phyloP scores from a whole-genome alignment of 2,113 vertebrate species.

The Lepidothrix coronata region DNA sequence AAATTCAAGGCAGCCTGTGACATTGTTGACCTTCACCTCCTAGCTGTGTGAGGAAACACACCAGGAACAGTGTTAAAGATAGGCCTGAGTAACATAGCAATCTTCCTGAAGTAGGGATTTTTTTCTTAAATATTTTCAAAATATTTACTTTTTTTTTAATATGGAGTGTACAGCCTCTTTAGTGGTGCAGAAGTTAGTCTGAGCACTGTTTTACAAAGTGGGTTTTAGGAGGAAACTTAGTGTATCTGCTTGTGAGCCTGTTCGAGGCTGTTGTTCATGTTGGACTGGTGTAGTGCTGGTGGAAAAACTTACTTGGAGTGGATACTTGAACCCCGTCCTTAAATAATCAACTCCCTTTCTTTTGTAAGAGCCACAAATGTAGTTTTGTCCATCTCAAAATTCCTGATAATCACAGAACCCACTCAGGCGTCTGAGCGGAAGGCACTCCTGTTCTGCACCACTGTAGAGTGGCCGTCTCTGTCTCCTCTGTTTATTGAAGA shows the following conservation, averaged over 20 bases:
- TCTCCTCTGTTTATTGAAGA: background rate
- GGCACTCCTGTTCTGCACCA: background rate
- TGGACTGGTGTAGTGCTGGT: background rate
- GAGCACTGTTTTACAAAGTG: background rate
- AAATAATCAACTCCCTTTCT: background rate
- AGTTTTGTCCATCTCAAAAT: background rate
- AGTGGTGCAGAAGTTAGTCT: background rate
- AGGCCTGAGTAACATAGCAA: background rate
- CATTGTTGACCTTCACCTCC: background rate
- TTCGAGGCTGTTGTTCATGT: background rate
- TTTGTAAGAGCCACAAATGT: background rate
- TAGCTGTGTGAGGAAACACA: background rate
- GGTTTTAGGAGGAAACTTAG: background rate
- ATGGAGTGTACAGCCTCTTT: background rate
- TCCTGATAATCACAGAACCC: background rate
- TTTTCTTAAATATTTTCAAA: background rate
- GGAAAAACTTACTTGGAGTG: background rate
- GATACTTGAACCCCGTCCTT: background rate
- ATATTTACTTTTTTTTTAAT: background rate
- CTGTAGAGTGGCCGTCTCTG: fast-evolving
- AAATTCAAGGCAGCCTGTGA: background rate
- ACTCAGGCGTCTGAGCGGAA: background rate
- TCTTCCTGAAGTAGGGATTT: background rate
- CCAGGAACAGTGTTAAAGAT: background rate
- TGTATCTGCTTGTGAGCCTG: background rate